These are phyloP conservation scores for Tuberolachnus salignus DNA, from an alignment of 2,888 invertebrate species.

Conservation along the genomic window DNA sequence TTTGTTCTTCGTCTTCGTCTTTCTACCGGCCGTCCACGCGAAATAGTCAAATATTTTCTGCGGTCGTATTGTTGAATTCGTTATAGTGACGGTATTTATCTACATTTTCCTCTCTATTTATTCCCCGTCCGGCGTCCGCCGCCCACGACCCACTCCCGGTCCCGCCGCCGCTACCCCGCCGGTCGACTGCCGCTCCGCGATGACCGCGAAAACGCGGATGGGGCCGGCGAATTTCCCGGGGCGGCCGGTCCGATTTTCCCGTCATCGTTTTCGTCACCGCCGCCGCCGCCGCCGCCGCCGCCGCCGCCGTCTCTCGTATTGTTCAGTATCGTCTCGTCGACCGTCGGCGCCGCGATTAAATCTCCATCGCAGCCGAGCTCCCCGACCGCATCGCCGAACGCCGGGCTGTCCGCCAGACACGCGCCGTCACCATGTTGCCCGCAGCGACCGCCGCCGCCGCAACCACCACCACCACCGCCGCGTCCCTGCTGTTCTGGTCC, in stretches of 20 bases:
- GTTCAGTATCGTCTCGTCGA: constrained; percentile 9
- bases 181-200: background rate
- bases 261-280: constrained; percentile 5
- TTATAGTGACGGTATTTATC: constrained; percentile 37
- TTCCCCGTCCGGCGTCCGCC: background rate
- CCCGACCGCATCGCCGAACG: background rate
- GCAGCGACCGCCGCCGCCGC: background rate
- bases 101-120: background rate
- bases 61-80: constrained; percentile 47
- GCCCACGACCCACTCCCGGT: background rate
- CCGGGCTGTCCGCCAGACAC: background rate
- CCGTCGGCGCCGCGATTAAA: background rate
- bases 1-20: background rate
- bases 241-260: constrained; percentile 12
- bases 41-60: no score
- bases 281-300: background rate
- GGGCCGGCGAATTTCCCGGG: background rate
- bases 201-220: background rate
- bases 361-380: background rate
- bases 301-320: background rate
- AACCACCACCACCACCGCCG: background rate
- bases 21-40: background rate
- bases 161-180: background rate
- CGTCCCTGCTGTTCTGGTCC: background rate
- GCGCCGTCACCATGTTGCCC: background rate